phyloP scores from a whole-genome alignment of 2,113 vertebrate species.

The Elephantulus edwardii region DNA sequence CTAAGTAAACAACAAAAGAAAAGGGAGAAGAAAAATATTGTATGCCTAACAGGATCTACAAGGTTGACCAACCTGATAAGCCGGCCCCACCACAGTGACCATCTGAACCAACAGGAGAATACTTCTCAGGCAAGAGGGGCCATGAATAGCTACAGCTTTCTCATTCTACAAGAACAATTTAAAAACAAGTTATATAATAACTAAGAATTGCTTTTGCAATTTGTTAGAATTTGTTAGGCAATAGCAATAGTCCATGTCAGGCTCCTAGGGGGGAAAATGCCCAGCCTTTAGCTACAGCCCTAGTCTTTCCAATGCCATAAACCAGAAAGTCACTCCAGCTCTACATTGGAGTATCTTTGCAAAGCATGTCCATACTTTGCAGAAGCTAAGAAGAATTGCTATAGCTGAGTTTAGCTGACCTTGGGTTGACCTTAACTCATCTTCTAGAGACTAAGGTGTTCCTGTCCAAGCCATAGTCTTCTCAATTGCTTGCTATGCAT shows the following conservation, averaged over 20 bases:
- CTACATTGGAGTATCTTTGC: not conserved
- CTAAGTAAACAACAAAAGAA: constrained; percentile 80
- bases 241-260: not conserved
- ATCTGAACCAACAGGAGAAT: not conserved
- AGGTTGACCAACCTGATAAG: constrained; percentile 68
- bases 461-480: too few species aligned
- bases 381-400: not conserved
- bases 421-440: not conserved
- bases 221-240: constrained; percentile 22
- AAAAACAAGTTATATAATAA: constrained; percentile 71
- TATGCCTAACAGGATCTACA: constrained; percentile 61
- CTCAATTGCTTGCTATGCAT: too few species aligned
- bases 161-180: not conserved
- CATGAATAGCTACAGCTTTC: not conserved
- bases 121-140: constrained; percentile 4
- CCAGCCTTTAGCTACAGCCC: not conserved
- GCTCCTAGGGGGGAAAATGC: not conserved
- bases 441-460: too few species aligned
- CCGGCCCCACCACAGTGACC: constrained; percentile 45
- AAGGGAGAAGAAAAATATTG: constrained; percentile 73
- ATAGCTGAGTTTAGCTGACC: not conserved
- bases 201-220: constrained; percentile 47
- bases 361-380: not conserved
- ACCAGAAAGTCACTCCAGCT: not conserved
- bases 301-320: not conserved